These are phyloP conservation scores for Puffinus mauretanicus DNA, from an alignment of 2,113 vertebrate species.

Conservation along the genomic window DNA sequence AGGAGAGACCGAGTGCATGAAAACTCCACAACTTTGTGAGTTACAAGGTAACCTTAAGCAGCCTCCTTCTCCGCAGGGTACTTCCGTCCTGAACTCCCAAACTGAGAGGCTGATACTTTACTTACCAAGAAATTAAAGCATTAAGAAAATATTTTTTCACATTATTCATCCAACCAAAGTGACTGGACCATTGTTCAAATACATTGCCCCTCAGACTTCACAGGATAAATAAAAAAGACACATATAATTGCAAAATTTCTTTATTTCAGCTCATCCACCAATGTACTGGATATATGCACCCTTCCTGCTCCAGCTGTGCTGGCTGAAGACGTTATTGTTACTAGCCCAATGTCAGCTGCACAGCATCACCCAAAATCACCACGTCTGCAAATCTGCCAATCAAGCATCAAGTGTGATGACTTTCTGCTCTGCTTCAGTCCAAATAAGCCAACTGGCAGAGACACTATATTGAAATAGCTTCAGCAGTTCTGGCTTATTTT, in stretches of 20 bases:
- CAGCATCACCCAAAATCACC: neutral
- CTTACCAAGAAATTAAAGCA: neutral
- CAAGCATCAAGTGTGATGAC: neutral
- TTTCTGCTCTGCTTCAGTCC: neutral
- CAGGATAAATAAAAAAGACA: neutral
- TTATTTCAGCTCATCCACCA: neutral
- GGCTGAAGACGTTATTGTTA: neutral
- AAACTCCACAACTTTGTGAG: neutral
- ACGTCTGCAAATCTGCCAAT: neutral
- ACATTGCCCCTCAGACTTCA: neutral
- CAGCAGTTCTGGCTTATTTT: neutral
- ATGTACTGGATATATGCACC: accelerated
- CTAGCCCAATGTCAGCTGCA: neutral
- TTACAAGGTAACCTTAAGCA: neutral
- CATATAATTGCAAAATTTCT: neutral
- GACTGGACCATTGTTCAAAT: neutral
- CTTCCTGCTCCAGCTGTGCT: neutral
- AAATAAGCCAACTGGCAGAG: neutral
- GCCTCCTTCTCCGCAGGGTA: neutral
- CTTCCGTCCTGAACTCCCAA: neutral
- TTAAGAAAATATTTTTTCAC: neutral
- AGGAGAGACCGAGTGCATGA: neutral
- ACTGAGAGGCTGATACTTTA: neutral
- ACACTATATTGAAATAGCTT: neutral
- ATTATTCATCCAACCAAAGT: neutral